Evolutionary conservation across 1,140 invertebrate genomes (phyloP).

Genomic region (Cydia splendana): DNA sequence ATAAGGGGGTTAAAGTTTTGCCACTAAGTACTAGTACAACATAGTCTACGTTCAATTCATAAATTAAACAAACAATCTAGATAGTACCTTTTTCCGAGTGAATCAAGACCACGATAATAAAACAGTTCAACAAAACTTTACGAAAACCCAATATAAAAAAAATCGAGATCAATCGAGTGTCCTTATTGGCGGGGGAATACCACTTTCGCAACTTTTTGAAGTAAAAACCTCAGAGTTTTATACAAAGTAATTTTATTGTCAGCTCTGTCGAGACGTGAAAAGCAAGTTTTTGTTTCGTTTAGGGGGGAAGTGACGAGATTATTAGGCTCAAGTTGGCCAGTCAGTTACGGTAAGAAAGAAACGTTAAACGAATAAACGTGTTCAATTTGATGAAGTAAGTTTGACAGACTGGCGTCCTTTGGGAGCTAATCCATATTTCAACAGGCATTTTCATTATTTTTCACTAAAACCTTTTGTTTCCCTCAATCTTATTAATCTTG

Average conservation of each 20-base stretch:
- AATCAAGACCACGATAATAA: background rate
- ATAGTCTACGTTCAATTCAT: background rate
- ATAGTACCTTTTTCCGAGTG: background rate
- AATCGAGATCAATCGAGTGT: constrained; percentile 18
- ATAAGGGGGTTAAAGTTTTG: too few relatives aligned
- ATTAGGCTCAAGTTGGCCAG: background rate
- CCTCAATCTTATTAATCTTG: background rate
- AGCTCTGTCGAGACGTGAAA: background rate
- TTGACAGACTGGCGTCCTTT: background rate
- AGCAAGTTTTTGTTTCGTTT: background rate
- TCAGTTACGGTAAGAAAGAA: background rate
- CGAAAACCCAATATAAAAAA: background rate
- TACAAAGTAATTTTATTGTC: background rate
- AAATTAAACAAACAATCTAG: background rate
- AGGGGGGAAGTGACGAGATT: background rate
- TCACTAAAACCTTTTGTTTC: too few relatives aligned
- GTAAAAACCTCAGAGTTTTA: background rate
- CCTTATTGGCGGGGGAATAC: constrained; percentile 15
- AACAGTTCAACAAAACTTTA: background rate
- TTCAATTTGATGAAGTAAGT: constrained; percentile 2
- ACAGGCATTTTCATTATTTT: background rate
- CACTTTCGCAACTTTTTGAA: background rate
- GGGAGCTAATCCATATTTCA: background rate
- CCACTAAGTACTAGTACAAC: background rate
- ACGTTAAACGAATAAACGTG: background rate